Evolutionary conservation across 2,888 invertebrate species (phyloP), one percentile per base, ranked within the genome.

Genomic region (Latrodectus elegans): DNA sequence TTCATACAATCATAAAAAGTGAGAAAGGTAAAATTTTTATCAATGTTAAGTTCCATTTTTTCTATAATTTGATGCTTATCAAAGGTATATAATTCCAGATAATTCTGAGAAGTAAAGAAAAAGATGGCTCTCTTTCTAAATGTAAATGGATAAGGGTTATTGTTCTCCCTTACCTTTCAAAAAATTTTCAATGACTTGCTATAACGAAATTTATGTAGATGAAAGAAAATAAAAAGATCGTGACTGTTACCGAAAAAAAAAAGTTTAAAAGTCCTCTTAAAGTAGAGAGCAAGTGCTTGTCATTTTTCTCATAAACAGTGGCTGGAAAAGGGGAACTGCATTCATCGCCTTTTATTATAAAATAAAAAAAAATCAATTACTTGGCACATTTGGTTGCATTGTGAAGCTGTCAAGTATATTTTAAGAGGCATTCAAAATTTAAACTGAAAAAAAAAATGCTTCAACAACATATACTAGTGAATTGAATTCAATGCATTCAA

Each of bases 271-370:
- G 55, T 55, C 68, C 74, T 68, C 75, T 82, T 68, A 75, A 53
- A 75, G 55, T 65, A 49, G 70, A n/a, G 83, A 83, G 52, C 65
- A 78, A 78, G 84, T 60, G 78, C 84, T 84, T 84, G 84, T 78
- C 84, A 84, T 84, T 84, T 38, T 78, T 72, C 78, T 72, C 51
- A 72, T 67, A 78, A 84, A 84, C 78, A 74, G 68, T 78, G 78
- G 78, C 73, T 67, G 72, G 65, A 78, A 60, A 73, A 84, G 67
- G 60, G 17, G 72, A 77, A 77, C 72, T 73, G 53, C 78, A 78
- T 17, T 76, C 53, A 64, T 55, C 38, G 51, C 77, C 64, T 51
- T 70, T 84, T 77, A 38, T 38, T 6, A 38, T 38, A 38, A 38
- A 38, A 38, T 6, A 3, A 1, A 64, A 84, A 84, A 78, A 84